phyloP scores from a whole-genome alignment of 2,113 vertebrate species.

The Bombycilla garrulus region DNA sequence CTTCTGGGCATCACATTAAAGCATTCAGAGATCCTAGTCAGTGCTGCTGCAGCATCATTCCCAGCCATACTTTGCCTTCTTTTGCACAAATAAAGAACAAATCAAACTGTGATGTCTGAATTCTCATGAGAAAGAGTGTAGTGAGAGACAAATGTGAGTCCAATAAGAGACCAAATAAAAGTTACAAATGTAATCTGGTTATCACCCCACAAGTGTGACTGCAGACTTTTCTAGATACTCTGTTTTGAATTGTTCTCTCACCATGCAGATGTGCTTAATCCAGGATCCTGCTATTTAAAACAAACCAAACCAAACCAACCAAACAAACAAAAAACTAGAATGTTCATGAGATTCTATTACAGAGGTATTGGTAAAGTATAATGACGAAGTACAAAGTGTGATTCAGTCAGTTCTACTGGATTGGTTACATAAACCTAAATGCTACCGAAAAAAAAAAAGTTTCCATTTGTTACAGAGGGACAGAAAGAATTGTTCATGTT shows the following conservation, averaged over 20 bases:
- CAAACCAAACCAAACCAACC: neutral
- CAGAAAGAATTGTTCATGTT: neutral
- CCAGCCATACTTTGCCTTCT: neutral
- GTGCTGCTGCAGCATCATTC: neutral
- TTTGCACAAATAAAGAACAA: constrained; percentile 23
- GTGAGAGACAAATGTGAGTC: constrained; percentile 4
- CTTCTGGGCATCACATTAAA: constrained; percentile 45
- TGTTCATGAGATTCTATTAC: constrained; percentile 8
- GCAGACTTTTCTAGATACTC: constrained; percentile 29
- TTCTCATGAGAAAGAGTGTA: constrained; percentile 41
- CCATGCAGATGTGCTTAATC: constrained; percentile 57
- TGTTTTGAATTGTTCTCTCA: constrained; percentile 7
- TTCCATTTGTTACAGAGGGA: constrained; percentile 8
- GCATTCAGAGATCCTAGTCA: constrained; percentile 18
- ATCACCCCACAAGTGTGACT: constrained; percentile 31
- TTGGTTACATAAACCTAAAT: constrained; percentile 38
- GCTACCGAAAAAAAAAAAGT: neutral
- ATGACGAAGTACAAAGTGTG: constrained; percentile 16
- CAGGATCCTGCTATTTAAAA: neutral
- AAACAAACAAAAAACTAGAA: neutral
- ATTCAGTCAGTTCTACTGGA: neutral
- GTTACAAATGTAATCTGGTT: constrained; percentile 59
- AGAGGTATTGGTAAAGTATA: constrained; percentile 44
- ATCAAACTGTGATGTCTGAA: constrained; percentile 35
- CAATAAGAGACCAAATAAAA: constrained; percentile 1